Evolutionary conservation across 2,113 vertebrate species (phyloP).

Genomic region (Crotalus horridus): DNA sequence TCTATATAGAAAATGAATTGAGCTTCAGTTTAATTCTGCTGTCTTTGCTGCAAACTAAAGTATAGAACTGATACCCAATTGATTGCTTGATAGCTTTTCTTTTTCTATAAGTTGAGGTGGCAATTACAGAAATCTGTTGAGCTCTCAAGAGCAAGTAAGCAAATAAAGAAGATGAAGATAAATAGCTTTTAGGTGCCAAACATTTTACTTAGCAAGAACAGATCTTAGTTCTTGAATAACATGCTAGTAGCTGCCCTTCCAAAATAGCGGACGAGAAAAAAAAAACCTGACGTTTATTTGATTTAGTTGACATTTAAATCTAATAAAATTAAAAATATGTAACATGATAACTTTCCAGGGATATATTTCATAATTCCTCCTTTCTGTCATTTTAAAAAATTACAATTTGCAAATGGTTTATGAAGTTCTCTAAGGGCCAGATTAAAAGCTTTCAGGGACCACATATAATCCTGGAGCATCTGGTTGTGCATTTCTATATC

Average conservation of each 20-base stretch:
- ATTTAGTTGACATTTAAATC: background rate
- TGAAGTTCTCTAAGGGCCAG: background rate
- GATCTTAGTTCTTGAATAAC: background rate
- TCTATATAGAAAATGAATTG: background rate
- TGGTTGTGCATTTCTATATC: background rate
- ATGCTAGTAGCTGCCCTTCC: background rate
- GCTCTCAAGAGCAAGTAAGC: background rate
- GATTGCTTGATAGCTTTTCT: background rate
- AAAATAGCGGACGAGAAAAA: background rate
- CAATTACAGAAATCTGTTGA: background rate
- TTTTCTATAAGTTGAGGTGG: background rate
- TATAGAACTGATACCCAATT: background rate
- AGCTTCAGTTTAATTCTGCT: background rate
- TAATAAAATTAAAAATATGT: background rate
- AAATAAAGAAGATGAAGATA: background rate
- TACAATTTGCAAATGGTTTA: background rate
- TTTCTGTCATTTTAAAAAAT: background rate
- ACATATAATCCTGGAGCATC: background rate
- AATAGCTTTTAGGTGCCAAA: background rate
- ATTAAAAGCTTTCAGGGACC: background rate
- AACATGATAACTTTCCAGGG: background rate
- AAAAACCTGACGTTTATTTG: background rate
- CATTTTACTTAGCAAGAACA: background rate
- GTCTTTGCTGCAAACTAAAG: background rate
- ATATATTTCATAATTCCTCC: background rate